Percentiles rank a stretch among this genome's conserved stretches.
phyloP scores from a whole-genome alignment of 2,113 vertebrate genomes.

The Melanotaenia duboulayi region DNA sequence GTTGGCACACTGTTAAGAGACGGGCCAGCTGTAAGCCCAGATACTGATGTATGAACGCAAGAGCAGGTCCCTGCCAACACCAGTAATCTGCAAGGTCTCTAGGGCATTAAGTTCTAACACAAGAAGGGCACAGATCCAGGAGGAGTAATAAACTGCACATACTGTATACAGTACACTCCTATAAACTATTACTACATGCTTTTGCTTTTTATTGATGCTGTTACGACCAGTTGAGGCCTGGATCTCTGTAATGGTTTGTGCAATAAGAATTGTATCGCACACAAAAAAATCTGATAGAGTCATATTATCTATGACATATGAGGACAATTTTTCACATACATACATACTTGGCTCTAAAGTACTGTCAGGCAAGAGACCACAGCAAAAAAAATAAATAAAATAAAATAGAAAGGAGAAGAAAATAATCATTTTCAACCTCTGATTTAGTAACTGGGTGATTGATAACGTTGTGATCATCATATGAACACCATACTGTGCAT shows the following conservation, averaged over 20 bases:
- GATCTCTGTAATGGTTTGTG: neutral
- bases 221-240: slow-evolving; percentile 13
- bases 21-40: slow-evolving; percentile 59
- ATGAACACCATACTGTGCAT: slow-evolving; percentile 1
- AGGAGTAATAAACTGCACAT: slow-evolving; percentile 6
- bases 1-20: slow-evolving; percentile 45
- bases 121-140: slow-evolving; percentile 42
- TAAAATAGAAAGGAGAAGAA: neutral
- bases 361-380: slow-evolving; percentile 28
- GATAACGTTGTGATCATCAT: slow-evolving; percentile 33
- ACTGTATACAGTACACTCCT: neutral
- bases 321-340: slow-evolving; percentile 4
- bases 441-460: slow-evolving; percentile 41
- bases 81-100: slow-evolving; percentile 56
- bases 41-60: slow-evolving; percentile 59
- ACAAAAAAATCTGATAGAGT: neutral
- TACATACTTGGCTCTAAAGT: neutral
- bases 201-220: slow-evolving; percentile 16
- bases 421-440: slow-evolving; percentile 27
- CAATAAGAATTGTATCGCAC: slow-evolving; percentile 14
- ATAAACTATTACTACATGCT: slow-evolving; percentile 25
- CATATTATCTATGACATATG: slow-evolving; percentile 10
- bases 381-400: slow-evolving; percentile 35
- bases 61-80: slow-evolving; percentile 43
- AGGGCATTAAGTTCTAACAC: slow-evolving; percentile 43